A percentile compares a stretch with the other conserved stretches of the same genome.
phyloP scores from a whole-genome alignment of 2,797 vertebrate genomes.

The Tragelaphus eurycerus region DNA sequence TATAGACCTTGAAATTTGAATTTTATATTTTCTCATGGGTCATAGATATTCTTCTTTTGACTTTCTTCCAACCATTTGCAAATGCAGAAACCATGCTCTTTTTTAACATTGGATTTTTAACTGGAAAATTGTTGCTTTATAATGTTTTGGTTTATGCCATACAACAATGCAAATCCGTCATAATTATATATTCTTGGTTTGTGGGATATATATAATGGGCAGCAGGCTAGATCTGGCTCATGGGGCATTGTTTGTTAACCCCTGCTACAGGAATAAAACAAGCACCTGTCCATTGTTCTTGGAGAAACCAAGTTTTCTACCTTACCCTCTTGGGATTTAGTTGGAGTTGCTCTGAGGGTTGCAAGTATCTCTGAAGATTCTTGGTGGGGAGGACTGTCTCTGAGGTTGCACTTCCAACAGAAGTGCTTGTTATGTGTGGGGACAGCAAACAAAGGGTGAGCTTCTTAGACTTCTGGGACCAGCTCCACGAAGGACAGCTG shows the following conservation, averaged over 20 bases:
- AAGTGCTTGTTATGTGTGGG: neutral
- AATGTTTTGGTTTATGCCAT: neutral
- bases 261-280: neutral
- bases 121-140: neutral
- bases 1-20: slow-evolving; percentile 12
- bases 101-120: neutral
- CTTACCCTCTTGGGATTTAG: neutral
- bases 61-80: neutral
- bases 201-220: neutral
- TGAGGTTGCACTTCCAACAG: neutral
- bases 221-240: neutral
- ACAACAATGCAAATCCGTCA: neutral
- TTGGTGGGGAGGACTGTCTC: neutral
- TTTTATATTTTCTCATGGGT: slow-evolving; percentile 22
- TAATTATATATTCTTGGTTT: neutral
- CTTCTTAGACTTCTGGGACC: neutral
- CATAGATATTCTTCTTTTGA: neutral
- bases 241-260: neutral
- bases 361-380: neutral
- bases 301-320: neutral
- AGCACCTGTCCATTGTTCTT: neutral
- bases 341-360: neutral
- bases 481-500: neutral
- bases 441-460: neutral
- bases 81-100: neutral